Conservation (phyloP, 2,888 invertebrate species). For the Dascillus cervinus region DNA sequence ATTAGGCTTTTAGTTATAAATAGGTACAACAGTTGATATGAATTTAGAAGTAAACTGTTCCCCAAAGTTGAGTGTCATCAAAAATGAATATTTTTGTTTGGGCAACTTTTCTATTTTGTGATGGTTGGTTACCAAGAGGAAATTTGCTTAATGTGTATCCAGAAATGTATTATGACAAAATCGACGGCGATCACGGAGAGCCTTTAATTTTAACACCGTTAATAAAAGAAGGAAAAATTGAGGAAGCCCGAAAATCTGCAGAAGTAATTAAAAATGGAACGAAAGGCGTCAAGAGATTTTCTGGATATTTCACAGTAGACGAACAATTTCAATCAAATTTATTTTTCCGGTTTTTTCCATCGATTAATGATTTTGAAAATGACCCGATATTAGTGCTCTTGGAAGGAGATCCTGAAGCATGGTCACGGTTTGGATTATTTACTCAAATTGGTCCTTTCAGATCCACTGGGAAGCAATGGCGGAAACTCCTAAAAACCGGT, state of each 20-base stretch:
- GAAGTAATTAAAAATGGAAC: constrained; percentile 51
- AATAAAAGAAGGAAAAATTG: too few species aligned
- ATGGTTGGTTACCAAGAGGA: too few species aligned
- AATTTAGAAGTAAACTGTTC: too few species aligned
- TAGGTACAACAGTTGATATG: too few species aligned
- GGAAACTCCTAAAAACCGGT: constrained; percentile 57
- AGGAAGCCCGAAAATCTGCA: constrained; percentile 50
- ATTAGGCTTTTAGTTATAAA: too few species aligned
- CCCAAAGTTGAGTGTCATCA: too few species aligned
- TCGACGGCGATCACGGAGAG: too few species aligned
- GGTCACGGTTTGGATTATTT: constrained; percentile 73
- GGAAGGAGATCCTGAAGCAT: constrained; percentile 79
- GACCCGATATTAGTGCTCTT: constrained; percentile 77
- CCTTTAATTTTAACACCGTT: too few species aligned
- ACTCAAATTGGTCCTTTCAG: constrained; percentile 75
- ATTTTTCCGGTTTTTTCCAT: constrained; percentile 91
- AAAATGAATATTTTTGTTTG: too few species aligned
- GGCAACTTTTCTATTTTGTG: too few species aligned
- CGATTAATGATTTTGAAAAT: constrained; percentile 43
- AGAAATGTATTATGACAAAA: too few species aligned
- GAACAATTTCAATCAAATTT: constrained; percentile 68
- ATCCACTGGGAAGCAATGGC: constrained; percentile 41
- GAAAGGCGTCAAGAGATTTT: constrained; percentile 57
- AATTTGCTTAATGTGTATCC: too few species aligned
- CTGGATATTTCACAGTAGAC: constrained; percentile 80